Evolutionary conservation across 2,888 invertebrate genomes (phyloP).

Genomic region (Philereme transversata): DNA sequence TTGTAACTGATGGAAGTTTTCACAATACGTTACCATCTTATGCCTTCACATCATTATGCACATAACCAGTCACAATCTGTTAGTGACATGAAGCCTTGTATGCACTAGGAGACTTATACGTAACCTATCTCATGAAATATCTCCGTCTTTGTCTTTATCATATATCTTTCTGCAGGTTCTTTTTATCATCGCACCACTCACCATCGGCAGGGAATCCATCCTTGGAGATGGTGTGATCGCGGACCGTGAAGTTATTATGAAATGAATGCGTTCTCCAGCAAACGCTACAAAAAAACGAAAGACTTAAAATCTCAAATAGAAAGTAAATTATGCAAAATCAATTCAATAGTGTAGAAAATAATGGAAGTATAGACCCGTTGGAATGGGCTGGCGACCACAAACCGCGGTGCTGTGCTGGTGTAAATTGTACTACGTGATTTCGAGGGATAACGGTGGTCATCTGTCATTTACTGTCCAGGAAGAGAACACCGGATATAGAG

Average conservation of each 20-base stretch:
- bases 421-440: slow-evolving; percentile 12
- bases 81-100: too few species aligned
- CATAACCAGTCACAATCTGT: too few species aligned
- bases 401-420: slow-evolving; percentile 16
- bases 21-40: too few species aligned
- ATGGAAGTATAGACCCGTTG: slow-evolving; percentile 16
- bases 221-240: too few species aligned
- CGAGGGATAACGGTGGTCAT: slow-evolving; percentile 13
- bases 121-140: too few species aligned
- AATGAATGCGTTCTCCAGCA: neutral
- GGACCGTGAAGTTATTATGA: neutral
- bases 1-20: too few species aligned
- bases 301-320: slow-evolving; percentile 28
- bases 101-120: too few species aligned
- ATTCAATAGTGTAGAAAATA: slow-evolving; percentile 12
- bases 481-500: slow-evolving; percentile 40
- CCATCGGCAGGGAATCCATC: too few species aligned
- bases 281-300: neutral
- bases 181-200: too few species aligned
- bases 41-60: too few species aligned
- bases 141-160: too few species aligned
- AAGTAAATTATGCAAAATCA: slow-evolving; percentile 36
- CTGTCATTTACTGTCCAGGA: slow-evolving; percentile 11
- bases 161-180: too few species aligned
- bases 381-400: slow-evolving; percentile 18